A percentile compares a stretch with the other conserved stretches of the same genome.
These are phyloP conservation scores for Forbesichthys agassizii DNA, from an alignment of 2,113 vertebrate genomes.

Conservation along the genomic window DNA sequence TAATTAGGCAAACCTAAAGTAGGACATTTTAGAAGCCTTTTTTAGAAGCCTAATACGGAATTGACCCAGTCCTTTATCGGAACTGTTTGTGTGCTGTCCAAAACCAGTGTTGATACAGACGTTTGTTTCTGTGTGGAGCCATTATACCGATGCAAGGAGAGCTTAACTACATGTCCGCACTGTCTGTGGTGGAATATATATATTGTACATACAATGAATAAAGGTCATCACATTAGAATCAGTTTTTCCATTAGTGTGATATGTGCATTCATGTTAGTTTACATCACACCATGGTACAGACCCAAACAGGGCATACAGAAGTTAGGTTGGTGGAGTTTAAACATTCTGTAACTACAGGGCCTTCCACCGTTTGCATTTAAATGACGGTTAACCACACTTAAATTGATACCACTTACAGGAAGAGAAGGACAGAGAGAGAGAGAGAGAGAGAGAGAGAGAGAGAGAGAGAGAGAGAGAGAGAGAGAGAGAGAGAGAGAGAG, in stretches of 20 bases:
- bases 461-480: neutral
- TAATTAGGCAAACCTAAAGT: slow-evolving; percentile 1
- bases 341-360: neutral
- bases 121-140: slow-evolving; percentile 31
- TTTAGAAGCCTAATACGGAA: slow-evolving; percentile 4
- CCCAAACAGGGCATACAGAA: slow-evolving; percentile 8
- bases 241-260: neutral
- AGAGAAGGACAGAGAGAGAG: neutral
- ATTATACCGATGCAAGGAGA: slow-evolving; percentile 44
- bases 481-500: neutral
- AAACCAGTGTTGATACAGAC: neutral
- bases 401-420: neutral
- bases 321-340: neutral
- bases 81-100: slow-evolving; percentile 9
- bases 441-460: neutral
- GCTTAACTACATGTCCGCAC: slow-evolving; percentile 43
- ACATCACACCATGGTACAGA: slow-evolving; percentile 4
- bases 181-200: slow-evolving; percentile 50
- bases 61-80: slow-evolving; percentile 4
- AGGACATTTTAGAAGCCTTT: neutral
- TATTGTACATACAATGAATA: slow-evolving; percentile 33
- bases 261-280: neutral
- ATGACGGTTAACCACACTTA: neutral
- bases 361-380: too few relatives aligned
- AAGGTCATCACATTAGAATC: neutral